Evolutionary conservation across 2,888 invertebrate species (phyloP).

Genomic region (Caenorhabditis parvicauda): DNA sequence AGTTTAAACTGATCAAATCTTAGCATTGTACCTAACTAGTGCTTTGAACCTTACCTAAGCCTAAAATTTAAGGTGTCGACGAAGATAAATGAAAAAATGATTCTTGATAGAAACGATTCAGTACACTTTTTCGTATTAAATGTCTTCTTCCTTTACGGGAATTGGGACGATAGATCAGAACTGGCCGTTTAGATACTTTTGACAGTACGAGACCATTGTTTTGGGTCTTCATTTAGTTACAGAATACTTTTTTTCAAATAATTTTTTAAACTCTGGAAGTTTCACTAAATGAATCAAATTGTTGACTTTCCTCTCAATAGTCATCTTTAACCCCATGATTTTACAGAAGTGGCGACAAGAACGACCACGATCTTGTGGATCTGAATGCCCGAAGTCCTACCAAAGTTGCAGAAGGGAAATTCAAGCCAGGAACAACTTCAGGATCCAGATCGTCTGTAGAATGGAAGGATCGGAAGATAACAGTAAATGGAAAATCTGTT

Average conservation of each 20-base stretch:
- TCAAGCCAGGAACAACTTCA: slow-evolving; percentile 15
- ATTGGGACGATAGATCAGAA: too few relatives aligned
- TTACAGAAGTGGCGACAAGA: slow-evolving; percentile 16
- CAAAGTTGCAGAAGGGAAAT: slow-evolving; percentile 10
- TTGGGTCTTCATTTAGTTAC: not conserved
- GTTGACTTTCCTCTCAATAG: not conserved
- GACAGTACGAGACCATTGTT: too few relatives aligned
- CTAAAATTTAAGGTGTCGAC: too few relatives aligned
- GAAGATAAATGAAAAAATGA: too few relatives aligned
- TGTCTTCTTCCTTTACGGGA: too few relatives aligned
- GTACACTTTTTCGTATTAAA: too few relatives aligned
- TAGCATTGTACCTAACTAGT: too few relatives aligned
- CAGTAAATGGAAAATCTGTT: slow-evolving; percentile 31
- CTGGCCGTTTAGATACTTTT: too few relatives aligned
- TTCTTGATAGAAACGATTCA: too few relatives aligned
- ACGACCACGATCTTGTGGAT: slow-evolving; percentile 14
- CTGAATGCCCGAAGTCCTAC: slow-evolving; percentile 11
- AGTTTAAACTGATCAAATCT: too few relatives aligned
- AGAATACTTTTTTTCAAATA: not conserved
- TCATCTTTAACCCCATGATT: not conserved
- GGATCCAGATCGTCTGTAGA: slow-evolving; percentile 27
- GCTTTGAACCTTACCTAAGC: too few relatives aligned
- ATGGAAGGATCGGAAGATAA: slow-evolving; percentile 29
- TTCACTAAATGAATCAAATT: not conserved
- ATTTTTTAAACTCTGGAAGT: too few relatives aligned